Conservation (phyloP, 53 echinoderm and acorn worm genomes). For the Zoroaster sp. region DNA sequence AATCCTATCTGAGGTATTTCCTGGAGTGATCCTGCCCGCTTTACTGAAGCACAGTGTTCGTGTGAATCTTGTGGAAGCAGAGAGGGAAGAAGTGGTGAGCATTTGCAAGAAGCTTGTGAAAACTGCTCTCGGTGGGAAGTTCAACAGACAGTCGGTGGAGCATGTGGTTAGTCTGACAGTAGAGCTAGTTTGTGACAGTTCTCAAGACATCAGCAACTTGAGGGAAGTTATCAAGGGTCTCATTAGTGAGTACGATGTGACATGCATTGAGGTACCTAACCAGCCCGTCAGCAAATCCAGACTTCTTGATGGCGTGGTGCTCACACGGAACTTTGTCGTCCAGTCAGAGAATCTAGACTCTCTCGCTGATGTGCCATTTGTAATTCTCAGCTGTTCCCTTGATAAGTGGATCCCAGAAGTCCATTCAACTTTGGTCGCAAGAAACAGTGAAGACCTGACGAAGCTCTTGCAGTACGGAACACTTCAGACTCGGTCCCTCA, state of each 20-base stretch:
- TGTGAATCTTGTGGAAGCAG: neutral
- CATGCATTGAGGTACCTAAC: conserved; percentile 31
- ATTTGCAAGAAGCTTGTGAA: conserved; percentile 33
- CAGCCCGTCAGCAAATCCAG: conserved; percentile 19
- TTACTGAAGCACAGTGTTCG: conserved; percentile 15
- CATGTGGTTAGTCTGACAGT: conserved; percentile 41
- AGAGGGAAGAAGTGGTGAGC: neutral
- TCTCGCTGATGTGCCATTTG: conserved; percentile 14
- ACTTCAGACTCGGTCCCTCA: neutral
- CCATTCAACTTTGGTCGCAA: conserved; percentile 21
- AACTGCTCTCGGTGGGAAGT: conserved; percentile 58
- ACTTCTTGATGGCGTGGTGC: conserved; percentile 39
- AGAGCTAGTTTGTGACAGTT: conserved; percentile 32
- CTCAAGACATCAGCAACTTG: neutral
- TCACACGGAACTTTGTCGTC: conserved; percentile 24
- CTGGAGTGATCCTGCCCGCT: conserved; percentile 28
- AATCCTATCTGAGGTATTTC: conserved; percentile 25
- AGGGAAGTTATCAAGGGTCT: neutral
- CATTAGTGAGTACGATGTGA: conserved; percentile 33
- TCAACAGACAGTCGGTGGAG: conserved; percentile 17
- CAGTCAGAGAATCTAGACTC: conserved; percentile 18
- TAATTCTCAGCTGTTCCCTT: conserved; percentile 26
- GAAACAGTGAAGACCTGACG: neutral
- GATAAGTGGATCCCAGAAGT: conserved; percentile 30
- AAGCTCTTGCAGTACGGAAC: conserved; percentile 27